phyloP scores from a whole-genome alignment of 2,113 vertebrate genomes.

The Holacanthus passer region DNA sequence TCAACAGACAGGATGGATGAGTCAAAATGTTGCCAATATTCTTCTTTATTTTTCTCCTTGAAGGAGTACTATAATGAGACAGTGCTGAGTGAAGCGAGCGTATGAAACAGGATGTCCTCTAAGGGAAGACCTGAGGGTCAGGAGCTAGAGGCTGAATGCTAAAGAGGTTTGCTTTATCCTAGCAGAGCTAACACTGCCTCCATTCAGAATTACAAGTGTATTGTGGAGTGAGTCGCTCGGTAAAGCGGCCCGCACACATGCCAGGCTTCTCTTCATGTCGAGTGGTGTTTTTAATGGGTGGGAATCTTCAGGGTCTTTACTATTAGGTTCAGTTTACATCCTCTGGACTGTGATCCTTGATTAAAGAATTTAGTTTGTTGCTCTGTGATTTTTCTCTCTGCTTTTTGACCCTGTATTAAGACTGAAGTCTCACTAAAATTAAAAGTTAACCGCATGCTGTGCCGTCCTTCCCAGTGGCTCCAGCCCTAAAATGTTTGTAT shows the following conservation, averaged over 20 bases:
- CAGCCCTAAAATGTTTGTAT: too few relatives aligned
- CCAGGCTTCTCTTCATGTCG: conserved; percentile 28
- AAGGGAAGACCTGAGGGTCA: conserved; percentile 59
- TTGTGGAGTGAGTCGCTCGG: conserved; percentile 38
- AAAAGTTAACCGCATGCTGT: neutral
- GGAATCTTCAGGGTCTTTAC: conserved; percentile 22
- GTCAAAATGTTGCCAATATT: conserved; percentile 17
- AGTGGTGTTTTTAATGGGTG: conserved; percentile 10
- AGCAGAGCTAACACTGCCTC: conserved; percentile 54
- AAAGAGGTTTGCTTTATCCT: conserved; percentile 66
- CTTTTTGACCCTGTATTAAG: neutral
- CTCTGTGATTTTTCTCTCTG: neutral
- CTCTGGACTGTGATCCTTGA: neutral
- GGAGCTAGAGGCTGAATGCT: conserved; percentile 66
- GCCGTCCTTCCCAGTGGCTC: too few relatives aligned
- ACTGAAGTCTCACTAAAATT: too few relatives aligned
- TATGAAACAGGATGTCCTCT: conserved; percentile 63
- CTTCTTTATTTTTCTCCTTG: conserved; percentile 17
- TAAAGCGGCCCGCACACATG: conserved; percentile 28
- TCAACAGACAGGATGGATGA: conserved; percentile 16
- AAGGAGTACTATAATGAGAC: conserved; percentile 46
- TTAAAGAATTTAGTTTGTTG: neutral
- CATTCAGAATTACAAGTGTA: conserved; percentile 60
- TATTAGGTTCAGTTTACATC: neutral
- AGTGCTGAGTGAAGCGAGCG: conserved; percentile 44